Percentiles rank a stretch among this genome's conserved stretches.
These are phyloP conservation scores for Pipa parva DNA, from an alignment of 2,113 vertebrate species.

Conservation along the genomic window DNA sequence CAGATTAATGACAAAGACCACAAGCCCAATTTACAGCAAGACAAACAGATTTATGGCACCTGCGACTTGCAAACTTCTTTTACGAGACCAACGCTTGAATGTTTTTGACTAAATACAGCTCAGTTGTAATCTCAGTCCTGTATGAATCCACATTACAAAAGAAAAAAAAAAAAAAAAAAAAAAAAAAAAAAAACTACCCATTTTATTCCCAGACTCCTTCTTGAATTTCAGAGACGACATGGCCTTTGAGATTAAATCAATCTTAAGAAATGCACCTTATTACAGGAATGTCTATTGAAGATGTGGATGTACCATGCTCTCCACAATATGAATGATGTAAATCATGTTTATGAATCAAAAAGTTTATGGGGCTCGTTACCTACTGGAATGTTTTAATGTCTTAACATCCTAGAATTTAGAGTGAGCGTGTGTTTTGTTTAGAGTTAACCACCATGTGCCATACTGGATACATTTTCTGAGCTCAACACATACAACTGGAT, in stretches of 20 bases:
- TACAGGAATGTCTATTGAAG: neutral
- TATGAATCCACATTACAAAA: neutral
- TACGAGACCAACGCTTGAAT: too few relatives aligned
- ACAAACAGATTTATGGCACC: neutral
- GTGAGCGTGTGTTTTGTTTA: neutral
- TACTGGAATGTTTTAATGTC: conserved; percentile 25
- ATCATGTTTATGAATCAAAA: neutral
- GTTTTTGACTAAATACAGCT: neutral
- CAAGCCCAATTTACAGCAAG: neutral
- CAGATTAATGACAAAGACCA: neutral
- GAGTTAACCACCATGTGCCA: neutral
- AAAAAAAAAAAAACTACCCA: neutral
- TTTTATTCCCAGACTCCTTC: too few relatives aligned
- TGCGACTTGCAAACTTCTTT: neutral
- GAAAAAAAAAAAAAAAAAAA: neutral
- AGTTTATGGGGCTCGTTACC: neutral
- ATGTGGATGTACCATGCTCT: neutral
- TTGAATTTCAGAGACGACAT: too few relatives aligned
- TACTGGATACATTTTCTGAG: neutral
- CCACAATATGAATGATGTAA: neutral
- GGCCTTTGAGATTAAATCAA: neutral
- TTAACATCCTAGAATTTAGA: neutral
- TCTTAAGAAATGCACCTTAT: neutral
- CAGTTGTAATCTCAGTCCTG: neutral
- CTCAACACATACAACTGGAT: neutral